A percentile compares a stretch with the other conserved stretches of the same genome.
Conservation (phyloP, 1,140 invertebrate genomes). For the Plectus sambesii region DNA sequence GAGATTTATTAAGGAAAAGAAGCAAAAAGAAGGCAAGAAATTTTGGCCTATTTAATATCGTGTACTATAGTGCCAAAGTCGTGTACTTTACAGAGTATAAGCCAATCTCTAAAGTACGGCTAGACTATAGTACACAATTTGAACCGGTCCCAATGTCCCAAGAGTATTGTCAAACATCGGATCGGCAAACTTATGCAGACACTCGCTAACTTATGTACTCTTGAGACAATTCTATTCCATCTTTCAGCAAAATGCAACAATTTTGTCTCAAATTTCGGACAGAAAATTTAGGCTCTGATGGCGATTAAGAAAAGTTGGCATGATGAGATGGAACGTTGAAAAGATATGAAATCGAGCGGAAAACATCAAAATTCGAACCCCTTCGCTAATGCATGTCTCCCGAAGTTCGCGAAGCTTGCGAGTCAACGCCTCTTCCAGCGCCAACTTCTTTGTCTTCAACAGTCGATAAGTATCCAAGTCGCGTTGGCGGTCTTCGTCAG, state of each 20-base stretch:
- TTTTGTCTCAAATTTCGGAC: no score
- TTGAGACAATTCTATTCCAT: no score
- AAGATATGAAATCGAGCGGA: slow-evolving; percentile 18
- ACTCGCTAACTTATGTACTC: no score
- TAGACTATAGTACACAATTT: no score
- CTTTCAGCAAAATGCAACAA: no score
- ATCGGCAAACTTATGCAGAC: no score
- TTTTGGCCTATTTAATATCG: no score
- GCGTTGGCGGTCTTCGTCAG: slow-evolving; percentile 46
- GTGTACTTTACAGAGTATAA: no score
- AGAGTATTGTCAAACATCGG: no score
- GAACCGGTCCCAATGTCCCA: no score
- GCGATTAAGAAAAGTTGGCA: slow-evolving; percentile 4
- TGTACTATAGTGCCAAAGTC: no score
- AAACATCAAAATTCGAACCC: slow-evolving; percentile 46
- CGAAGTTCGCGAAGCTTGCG: slow-evolving; percentile 68
- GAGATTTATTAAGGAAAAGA: slow-evolving; percentile 7
- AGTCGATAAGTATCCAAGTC: slow-evolving; percentile 53
- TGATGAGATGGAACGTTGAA: slow-evolving; percentile 3
- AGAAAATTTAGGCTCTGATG: slow-evolving; percentile 8
- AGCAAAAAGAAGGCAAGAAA: slow-evolving; percentile 13
- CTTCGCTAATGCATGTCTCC: slow-evolving; percentile 66
- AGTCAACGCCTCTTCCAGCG: slow-evolving; percentile 56
- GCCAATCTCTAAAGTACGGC: no score
- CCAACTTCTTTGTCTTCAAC: slow-evolving; percentile 52